Evolutionary conservation across 53 echinoderm and acorn worm genomes (phyloP), one percentile per base, ranked within the genome.

Genomic region (Apostichopus leukothele): DNA sequence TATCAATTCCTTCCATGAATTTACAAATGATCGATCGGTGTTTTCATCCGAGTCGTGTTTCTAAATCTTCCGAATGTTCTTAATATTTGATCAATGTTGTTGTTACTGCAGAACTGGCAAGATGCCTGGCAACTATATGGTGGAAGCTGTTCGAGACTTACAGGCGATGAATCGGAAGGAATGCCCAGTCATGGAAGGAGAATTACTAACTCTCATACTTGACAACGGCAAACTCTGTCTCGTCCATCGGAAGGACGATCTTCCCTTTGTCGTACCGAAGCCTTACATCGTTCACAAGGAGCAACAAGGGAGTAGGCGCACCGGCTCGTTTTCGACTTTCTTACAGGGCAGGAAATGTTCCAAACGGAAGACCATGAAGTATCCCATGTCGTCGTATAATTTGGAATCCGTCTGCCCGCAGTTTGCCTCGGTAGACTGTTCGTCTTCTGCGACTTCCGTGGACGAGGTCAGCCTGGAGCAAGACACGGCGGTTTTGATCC

Each of bases 151-250:
- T 20, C 85, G 85, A 39, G 68, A 85, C 51, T 67, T 85, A 23
- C 3, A 60, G 10, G 85, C 85, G 14, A 85, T 85, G 26, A 23
- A 39, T 60, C 60, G 67, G 12, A 20, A 61, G 7, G 55, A 84
- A 6, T 22, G 11, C 1, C 7, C 22, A 5, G 85, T 85, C 66
- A 66, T 50, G 85, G 9, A 39, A 9, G 85, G 85, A 2, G 85
- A 85, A 50, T 63, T 67, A 20, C 18, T 85, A 71, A 85, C 67
- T n/a, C 85, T 85, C 1, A 60, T 85, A 3, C 61, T 85, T 1
- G 85, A 85, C 67, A 85, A 85, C 67, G 50, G 50, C 50, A 85
- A 85, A 26, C 66, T 85, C 66, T 85, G 85, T 50, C 23, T 85
- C 10, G 85, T 85, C 4, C 85, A 63, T 60, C 85, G 85, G 19